Conservation (phyloP, 92 coral and sea anemone genomes). For the Phenganax subtilis region DNA sequence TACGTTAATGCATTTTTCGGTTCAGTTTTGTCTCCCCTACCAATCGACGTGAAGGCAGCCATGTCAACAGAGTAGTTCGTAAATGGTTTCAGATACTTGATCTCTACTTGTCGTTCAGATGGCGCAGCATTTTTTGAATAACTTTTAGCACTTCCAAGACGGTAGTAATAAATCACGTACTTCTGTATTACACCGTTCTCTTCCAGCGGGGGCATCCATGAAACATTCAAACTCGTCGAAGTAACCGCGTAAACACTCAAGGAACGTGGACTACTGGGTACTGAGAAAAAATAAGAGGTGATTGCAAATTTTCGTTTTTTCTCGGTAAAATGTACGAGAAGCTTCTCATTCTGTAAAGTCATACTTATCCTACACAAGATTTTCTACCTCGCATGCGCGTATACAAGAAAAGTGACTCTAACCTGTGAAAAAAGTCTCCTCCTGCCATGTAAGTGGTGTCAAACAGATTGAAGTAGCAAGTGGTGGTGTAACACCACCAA, state of each 20-base stretch:
- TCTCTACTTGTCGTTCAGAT: slow-evolving; percentile 4
- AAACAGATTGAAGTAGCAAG: too few relatives aligned
- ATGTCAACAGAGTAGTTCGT: slow-evolving; percentile 49
- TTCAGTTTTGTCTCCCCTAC: slow-evolving; percentile 50
- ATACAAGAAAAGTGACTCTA: too few relatives aligned
- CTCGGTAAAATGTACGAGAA: too few relatives aligned
- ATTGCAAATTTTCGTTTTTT: not conserved
- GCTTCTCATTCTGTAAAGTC: too few relatives aligned
- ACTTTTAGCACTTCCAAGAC: not conserved
- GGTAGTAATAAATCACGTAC: slow-evolving; percentile 47
- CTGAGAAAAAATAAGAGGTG: slow-evolving; percentile 15
- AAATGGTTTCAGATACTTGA: slow-evolving; percentile 39
- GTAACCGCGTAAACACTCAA: slow-evolving; percentile 19
- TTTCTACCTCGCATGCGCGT: too few relatives aligned
- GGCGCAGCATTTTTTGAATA: slow-evolving; percentile 27
- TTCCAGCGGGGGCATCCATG: slow-evolving; percentile 50
- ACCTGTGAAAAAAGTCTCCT: too few relatives aligned
- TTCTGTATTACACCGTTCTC: slow-evolving; percentile 52
- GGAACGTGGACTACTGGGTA: slow-evolving; percentile 49
- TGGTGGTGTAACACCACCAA: too few relatives aligned
- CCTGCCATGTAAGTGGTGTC: too few relatives aligned
- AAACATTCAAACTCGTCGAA: slow-evolving; percentile 41
- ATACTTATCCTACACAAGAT: too few relatives aligned
- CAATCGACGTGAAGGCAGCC: slow-evolving; percentile 51
- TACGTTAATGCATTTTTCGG: slow-evolving; percentile 31